Evolutionary conservation across 2,797 vertebrate species (phyloP), one percentile per base, ranked within the genome.

Genomic region (Tarsius wallacei): DNA sequence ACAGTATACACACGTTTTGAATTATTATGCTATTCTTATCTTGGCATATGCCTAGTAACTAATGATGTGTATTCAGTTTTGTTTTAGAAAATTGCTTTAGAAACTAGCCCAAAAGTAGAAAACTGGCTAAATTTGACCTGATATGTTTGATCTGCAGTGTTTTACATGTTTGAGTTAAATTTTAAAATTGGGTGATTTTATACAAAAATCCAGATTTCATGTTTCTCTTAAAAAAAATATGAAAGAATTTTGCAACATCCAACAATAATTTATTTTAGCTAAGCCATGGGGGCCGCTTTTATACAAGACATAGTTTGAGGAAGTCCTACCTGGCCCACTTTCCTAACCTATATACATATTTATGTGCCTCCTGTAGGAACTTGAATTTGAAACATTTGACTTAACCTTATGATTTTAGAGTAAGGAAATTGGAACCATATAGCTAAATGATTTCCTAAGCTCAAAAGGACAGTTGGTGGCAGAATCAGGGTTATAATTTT

Each of bases 91-190:
- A 17, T 33, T 7, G 68, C 28, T 61, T 8, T 28, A 36, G 17
- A 36, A 19, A n/a, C 22, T 81, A 57, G 47, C 63, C 33, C 26
- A 74, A 22, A 80, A 16, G 21, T 42, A 74, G 28, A 51, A 78
- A 66, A 59, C 19, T 96, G 14, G 7, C 51, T 42, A 24, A 49
- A 68, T 33, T 47, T 64, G 55, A 13, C 49, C n/a, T 82, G 47
- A 64, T 1, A 16, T 78, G 13, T 80, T 83, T 88, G 47, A 10
- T 82, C 21, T 90, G 19, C 24, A 81, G 2, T 70, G 16, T 81
- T 26, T 81, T 33, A 57, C 87, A 70, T 63, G 24, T 90, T 83
- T 87, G 51, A 33, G 59, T 96, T 93, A 70, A 84, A 68, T 61
- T 76, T 89, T 71, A 22, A 91, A 90, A 36, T 70, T 15, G 49